These are phyloP conservation scores for Thalassophryne amazonica DNA, from an alignment of 2,797 vertebrate species.

Conservation along the genomic window DNA sequence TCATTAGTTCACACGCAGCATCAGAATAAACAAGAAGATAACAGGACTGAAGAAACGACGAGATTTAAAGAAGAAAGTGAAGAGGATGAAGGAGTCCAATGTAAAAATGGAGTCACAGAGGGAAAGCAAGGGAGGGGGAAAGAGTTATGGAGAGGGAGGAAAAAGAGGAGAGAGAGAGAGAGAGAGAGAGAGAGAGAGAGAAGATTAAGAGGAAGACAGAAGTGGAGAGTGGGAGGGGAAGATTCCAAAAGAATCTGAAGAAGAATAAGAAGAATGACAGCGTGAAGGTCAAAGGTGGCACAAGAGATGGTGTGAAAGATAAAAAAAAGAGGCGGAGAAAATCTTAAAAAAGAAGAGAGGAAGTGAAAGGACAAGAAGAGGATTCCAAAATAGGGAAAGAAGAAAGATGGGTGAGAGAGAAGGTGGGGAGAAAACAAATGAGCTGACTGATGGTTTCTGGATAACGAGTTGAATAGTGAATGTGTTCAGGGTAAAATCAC, in stretches of 20 bases:
- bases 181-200: not conserved
- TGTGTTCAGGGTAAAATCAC: no score
- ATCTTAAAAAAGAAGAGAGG: not conserved
- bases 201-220: not conserved
- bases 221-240: not conserved
- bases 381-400: not conserved
- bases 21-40: no score
- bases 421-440: not conserved
- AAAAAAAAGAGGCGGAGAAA: not conserved
- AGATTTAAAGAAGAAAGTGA: no score
- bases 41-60: no score
- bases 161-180: not conserved
- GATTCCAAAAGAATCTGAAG: no score
- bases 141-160: not conserved
- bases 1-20: no score
- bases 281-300: not conserved
- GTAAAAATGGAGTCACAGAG: no score
- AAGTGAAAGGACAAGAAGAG: not conserved
- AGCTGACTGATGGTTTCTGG: conserved; percentile 30
- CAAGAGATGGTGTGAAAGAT: not conserved
- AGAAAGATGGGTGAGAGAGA: not conserved
- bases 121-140: not conserved
- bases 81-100: no score
- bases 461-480: conserved; percentile 52
- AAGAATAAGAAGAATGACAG: no score